phyloP scores from a whole-genome alignment of 1,140 invertebrate species.

The Heterodera schachtii region DNA sequence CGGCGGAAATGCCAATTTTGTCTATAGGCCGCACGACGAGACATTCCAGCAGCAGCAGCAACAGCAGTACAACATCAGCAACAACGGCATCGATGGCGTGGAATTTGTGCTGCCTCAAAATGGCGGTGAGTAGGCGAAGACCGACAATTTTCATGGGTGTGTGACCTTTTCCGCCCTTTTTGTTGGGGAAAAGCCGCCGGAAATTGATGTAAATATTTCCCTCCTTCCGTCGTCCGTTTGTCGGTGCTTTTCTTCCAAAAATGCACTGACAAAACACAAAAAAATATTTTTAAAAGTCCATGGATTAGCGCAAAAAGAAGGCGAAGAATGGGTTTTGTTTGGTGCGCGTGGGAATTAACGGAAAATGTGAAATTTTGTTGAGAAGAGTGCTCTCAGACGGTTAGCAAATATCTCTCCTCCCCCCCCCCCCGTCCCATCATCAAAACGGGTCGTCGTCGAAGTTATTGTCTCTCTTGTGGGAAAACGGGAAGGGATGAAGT shows the following conservation, averaged over 20 bases:
- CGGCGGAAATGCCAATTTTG: no score
- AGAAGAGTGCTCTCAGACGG: not conserved
- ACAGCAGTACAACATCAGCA: not conserved
- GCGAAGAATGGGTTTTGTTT: not conserved
- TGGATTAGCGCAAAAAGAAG: not conserved
- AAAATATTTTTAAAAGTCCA: not conserved
- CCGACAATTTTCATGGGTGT: not conserved
- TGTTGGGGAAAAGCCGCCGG: not conserved
- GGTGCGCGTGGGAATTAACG: not conserved
- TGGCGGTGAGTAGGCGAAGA: not conserved
- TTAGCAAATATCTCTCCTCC: not conserved
- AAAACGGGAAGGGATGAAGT: not conserved
- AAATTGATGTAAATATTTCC: constrained; percentile 11
- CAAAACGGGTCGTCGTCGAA: no score
- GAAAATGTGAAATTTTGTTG: not conserved
- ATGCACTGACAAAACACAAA: not conserved
- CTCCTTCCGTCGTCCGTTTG: not conserved
- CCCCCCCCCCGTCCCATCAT: not conserved
- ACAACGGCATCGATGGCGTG: not conserved
- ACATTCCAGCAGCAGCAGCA: not conserved
- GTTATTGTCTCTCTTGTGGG: not conserved
- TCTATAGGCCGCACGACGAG: not conserved
- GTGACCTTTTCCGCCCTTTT: not conserved
- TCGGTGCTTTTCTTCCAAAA: not conserved
- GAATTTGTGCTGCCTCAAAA: not conserved